phyloP scores from a whole-genome alignment of 2,113 vertebrate genomes.

The Oreotrochilus melanogaster region DNA sequence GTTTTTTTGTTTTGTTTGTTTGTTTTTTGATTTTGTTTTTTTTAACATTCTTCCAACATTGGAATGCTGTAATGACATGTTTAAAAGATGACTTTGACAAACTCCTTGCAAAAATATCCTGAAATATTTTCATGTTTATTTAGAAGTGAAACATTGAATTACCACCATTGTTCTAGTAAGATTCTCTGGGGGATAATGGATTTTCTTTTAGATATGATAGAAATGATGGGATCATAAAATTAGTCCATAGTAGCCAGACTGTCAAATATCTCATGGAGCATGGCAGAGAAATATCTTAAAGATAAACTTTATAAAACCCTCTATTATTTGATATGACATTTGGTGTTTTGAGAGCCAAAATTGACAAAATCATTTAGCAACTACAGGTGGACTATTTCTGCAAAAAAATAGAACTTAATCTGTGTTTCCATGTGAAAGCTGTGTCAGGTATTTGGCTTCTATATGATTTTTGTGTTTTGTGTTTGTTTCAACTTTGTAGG shows the following conservation, averaged over 20 bases:
- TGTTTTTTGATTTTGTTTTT: no score
- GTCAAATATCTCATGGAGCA: background rate
- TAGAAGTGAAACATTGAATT: background rate
- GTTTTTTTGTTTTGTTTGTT: no score
- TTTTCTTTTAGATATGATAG: background rate
- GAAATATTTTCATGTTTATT: background rate
- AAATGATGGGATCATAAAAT: background rate
- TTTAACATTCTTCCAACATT: background rate
- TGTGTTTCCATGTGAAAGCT: background rate
- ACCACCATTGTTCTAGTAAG: background rate
- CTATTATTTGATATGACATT: background rate
- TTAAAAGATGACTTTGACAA: background rate
- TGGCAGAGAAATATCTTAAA: background rate
- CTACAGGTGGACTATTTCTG: background rate
- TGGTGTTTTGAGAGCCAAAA: background rate
- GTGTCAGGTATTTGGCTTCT: background rate
- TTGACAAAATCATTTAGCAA: background rate
- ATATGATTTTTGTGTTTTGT: background rate
- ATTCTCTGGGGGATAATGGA: background rate
- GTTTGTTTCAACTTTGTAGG: conserved; percentile 71
- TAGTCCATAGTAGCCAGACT: background rate
- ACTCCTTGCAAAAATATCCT: background rate
- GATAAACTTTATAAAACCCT: background rate
- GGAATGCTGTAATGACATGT: background rate
- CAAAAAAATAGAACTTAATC: background rate